A percentile compares a stretch with the other conserved stretches of the same genome.
Conservation (phyloP, 2,797 vertebrate genomes). For the Pipistrellus nathusii region DNA sequence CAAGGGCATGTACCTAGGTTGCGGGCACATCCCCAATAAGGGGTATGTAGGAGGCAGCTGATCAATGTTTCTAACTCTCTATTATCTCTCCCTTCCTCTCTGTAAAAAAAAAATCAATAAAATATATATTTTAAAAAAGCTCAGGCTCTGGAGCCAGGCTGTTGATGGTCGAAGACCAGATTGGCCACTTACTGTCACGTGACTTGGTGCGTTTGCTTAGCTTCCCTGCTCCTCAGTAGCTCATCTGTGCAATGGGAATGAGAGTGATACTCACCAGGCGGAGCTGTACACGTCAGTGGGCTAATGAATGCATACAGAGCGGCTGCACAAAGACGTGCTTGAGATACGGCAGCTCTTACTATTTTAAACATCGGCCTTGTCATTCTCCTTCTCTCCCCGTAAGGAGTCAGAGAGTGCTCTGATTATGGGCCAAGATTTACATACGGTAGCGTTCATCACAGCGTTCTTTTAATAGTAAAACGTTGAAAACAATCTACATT, state of each 20-base stretch:
- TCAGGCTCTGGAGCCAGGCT: not conserved
- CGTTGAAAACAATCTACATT: slow-evolving; percentile 57
- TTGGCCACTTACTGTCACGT: not conserved
- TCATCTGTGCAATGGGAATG: not conserved
- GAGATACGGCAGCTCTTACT: not conserved
- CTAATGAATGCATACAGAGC: not conserved
- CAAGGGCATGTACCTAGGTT: no score
- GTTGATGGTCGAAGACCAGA: not conserved
- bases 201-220: not conserved
- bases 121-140: no score
- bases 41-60: no score
- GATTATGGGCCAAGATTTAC: slow-evolving; percentile 10
- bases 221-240: not conserved
- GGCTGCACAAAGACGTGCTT: not conserved
- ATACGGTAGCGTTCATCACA: not conserved
- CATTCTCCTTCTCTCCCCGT: not conserved
- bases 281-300: not conserved
- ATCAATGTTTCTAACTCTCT: no score
- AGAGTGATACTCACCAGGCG: not conserved
- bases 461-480: slow-evolving; percentile 55
- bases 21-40: no score
- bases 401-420: not conserved
- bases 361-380: not conserved
- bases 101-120: no score
- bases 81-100: no score